phyloP scores from a whole-genome alignment of 2,888 invertebrate genomes.

The Heliconius ethilla region DNA sequence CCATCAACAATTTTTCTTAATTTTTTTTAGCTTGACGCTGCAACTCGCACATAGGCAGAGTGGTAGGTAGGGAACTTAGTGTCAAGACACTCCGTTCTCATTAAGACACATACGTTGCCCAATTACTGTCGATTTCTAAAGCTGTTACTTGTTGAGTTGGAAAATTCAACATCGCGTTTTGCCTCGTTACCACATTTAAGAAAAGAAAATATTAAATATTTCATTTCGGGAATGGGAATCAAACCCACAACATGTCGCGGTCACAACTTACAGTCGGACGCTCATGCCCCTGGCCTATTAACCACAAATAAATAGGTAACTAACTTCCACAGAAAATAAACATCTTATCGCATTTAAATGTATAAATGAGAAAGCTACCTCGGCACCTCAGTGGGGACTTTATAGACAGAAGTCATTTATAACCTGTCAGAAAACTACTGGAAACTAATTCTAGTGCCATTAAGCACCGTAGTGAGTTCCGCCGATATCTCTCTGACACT shows the following conservation, averaged over 20 bases:
- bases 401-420: slow-evolving; percentile 38
- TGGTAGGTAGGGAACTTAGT: not conserved
- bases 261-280: not conserved
- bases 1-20: no score
- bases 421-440: slow-evolving; percentile 40
- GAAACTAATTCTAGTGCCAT: slow-evolving; percentile 38
- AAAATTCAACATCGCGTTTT: not conserved
- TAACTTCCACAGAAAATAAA: slow-evolving; percentile 2
- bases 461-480: slow-evolving; percentile 23
- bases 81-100: not conserved
- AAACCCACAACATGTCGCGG: not conserved
- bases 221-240: not conserved
- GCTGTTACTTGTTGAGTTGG: not conserved
- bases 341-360: slow-evolving; percentile 23
- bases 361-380: slow-evolving; percentile 8
- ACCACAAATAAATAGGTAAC: not conserved
- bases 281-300: not conserved
- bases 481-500: not conserved
- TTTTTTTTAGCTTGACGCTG: not conserved
- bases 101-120: not conserved
- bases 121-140: not conserved
- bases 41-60: not conserved
- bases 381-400: slow-evolving; percentile 10
- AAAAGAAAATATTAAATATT: not conserved
- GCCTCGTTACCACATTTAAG: not conserved